phyloP scores from a whole-genome alignment of 2,797 vertebrate genomes.

The Eulemur mongoz region DNA sequence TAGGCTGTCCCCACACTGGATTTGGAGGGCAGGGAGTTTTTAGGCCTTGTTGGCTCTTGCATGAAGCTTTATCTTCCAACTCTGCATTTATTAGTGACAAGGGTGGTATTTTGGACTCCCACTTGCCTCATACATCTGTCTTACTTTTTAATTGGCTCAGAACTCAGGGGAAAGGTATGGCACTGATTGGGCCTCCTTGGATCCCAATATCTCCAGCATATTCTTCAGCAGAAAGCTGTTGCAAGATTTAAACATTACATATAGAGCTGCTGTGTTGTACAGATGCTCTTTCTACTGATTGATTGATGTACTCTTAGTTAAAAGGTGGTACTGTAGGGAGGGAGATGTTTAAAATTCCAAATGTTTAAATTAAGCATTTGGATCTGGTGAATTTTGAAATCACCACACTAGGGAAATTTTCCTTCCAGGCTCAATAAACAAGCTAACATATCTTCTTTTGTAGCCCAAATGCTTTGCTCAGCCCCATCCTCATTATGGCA shows the following conservation, averaged over 20 bases:
- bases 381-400: slow-evolving; percentile 29
- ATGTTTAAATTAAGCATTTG: background rate
- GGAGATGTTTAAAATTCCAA: background rate
- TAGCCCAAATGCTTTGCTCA: slow-evolving; percentile 2
- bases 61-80: background rate
- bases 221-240: background rate
- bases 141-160: background rate
- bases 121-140: background rate
- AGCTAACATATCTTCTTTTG: background rate
- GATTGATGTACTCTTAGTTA: background rate
- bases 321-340: background rate
- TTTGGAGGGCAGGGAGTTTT: background rate
- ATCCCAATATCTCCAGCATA: background rate
- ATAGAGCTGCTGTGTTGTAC: background rate
- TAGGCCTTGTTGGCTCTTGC: background rate
- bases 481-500: background rate
- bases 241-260: background rate
- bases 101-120: background rate
- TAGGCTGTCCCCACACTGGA: background rate
- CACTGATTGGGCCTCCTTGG: background rate
- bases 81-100: background rate
- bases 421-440: background rate
- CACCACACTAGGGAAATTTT: background rate
- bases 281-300: background rate
- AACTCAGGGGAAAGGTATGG: background rate